Evolutionary conservation across 2,888 invertebrate genomes (phyloP), one percentile per base, ranked within the genome.

Genomic region (Drosophila colorata): DNA sequence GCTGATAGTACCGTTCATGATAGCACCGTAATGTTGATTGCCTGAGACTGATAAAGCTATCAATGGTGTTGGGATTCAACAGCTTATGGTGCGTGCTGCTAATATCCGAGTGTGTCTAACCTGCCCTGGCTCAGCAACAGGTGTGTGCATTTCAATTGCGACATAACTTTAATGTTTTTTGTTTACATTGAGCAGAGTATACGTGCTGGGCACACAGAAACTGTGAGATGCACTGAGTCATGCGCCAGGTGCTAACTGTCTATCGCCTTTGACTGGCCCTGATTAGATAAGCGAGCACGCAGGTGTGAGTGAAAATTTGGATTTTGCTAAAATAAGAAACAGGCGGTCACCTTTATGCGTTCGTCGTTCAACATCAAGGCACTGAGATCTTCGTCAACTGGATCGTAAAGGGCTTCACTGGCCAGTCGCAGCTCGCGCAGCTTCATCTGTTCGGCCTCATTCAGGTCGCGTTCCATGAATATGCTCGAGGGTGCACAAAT

Each of bases 341-440:
- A 13, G 28, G 40, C 46, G 92, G 93, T 90, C 90, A 95, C 94
- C 90, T 92, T 92, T 65, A 94, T 93, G 80, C 93, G 93, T 78
- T 94, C 94, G 33, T 95, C 94, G 48, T 95, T 95, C 16, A 94
- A 95, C 44, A 95, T 94, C 11, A 96, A 92, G 89, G 94, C 94
- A 25, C 95, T 94, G 47, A 96, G 93, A 90, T 97, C 97, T 75
- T 97, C 96, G 87, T 97, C 97, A 3, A 98, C 94, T 5, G 97
- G 97, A 51, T 96, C 96, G 85, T 96, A 94, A 31, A 98, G 93
- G 0, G 97, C 96, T 91, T 97, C 96, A 90, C 97, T 97, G 0
- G 98, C 97, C 5, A 96, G 94, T 67, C 97, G 95, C 49, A 98
- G 91, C 92, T 98, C 98, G 81, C 96, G 96, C 53, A 98, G 91